Percentiles rank a stretch among this genome's conserved stretches.
Conservation (phyloP, 2,797 vertebrate species). For the Micromesistius poutassou region DNA sequence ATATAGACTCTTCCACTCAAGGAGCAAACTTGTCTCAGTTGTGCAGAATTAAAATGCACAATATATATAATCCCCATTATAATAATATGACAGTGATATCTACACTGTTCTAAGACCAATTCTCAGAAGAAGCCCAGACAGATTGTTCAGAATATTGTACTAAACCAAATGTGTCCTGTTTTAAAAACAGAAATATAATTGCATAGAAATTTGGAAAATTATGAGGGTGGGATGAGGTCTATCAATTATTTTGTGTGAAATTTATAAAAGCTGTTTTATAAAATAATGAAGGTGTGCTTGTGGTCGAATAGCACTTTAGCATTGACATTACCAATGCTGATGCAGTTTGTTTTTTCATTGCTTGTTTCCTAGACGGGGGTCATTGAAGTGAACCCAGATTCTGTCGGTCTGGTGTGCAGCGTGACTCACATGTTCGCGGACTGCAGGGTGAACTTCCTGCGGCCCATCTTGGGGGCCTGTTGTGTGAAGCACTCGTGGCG, state of each 20-base stretch:
- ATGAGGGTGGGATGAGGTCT: too few species aligned
- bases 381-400: neutral
- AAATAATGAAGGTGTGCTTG: neutral
- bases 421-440: conserved; percentile 81
- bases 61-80: neutral
- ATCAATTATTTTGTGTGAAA: too few species aligned
- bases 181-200: too few species aligned
- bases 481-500: conserved; percentile 91
- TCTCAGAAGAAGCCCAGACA: neutral
- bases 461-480: conserved; percentile 84
- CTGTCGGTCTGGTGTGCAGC: neutral
- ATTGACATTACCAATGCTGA: neutral
- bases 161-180: too few species aligned
- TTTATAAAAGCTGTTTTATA: neutral
- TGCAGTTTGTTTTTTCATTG: neutral
- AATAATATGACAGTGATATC: neutral
- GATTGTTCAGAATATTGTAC: too few species aligned
- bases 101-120: neutral
- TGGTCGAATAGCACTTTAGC: neutral
- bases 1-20: neutral
- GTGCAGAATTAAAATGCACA: neutral
- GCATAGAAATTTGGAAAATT: too few species aligned
- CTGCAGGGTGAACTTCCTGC: conserved; percentile 86
- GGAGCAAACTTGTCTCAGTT: neutral
- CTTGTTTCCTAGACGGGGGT: neutral